Percentiles rank a stretch among this genome's conserved stretches.
Evolutionary conservation across 2,113 vertebrate genomes (phyloP).

Genomic region (Numida meleagris): DNA sequence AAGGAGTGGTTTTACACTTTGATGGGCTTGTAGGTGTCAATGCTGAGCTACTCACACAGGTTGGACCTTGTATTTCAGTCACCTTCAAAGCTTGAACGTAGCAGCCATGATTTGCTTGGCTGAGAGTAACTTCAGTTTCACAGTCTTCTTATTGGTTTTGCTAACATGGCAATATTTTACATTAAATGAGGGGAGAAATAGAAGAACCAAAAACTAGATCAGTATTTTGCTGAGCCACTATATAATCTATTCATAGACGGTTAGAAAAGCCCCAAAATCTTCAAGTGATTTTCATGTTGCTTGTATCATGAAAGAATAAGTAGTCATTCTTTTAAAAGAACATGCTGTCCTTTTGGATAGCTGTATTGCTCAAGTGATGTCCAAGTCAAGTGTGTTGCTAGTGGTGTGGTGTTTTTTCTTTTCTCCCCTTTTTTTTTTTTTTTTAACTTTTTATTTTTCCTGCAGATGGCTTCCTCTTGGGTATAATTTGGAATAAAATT

Average conservation of each 20-base stretch:
- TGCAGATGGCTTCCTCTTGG: conserved; percentile 67
- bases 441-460: conserved; percentile 35
- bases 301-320: conserved; percentile 30
- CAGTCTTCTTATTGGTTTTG: not conserved
- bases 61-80: not conserved
- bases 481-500: conserved; percentile 68
- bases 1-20: not conserved
- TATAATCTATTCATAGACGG: not conserved
- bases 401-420: conserved; percentile 9
- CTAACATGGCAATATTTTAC: not conserved
- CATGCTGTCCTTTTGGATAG: conserved; percentile 62
- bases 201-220: not conserved
- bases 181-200: not conserved
- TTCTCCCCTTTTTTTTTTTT: not conserved
- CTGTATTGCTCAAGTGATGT: conserved; percentile 60
- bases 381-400: not conserved
- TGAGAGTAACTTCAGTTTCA: not conserved
- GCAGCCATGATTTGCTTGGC: not conserved
- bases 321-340: conserved; percentile 58
- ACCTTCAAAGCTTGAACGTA: not conserved
- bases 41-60: not conserved
- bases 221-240: not conserved
- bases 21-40: rapidly evolving
- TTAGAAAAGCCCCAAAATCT: not conserved
- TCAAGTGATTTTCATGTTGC: conserved; percentile 54